These are phyloP conservation scores for Chloroceryle amazona DNA, from an alignment of 2,797 vertebrate genomes.

Conservation along the genomic window DNA sequence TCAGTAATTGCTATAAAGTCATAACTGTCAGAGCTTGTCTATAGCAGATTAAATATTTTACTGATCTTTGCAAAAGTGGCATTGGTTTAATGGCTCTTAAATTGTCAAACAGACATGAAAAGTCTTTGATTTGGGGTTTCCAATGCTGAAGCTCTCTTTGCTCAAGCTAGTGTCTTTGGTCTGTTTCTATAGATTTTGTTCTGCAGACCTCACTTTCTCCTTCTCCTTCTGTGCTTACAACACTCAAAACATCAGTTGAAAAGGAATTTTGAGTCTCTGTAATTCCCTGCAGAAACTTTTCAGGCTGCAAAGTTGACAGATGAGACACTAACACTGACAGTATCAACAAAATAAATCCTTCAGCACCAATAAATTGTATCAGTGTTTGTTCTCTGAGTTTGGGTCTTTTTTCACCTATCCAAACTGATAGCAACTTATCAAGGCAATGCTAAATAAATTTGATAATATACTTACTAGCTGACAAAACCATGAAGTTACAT, in stretches of 20 bases:
- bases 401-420: not conserved
- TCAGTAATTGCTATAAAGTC: not conserved
- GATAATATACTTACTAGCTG: not conserved
- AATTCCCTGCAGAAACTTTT: conserved; percentile 47
- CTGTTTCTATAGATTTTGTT: not conserved
- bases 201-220: not conserved
- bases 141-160: not conserved
- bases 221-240: not conserved
- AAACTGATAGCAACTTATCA: conserved; percentile 21
- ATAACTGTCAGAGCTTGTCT: not conserved
- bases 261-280: conserved; percentile 6
- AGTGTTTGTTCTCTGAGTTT: conserved; percentile 1
- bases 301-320: conserved; percentile 21
- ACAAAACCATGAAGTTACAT: not conserved
- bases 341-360: conserved; percentile 52
- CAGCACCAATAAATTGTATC: conserved; percentile 16
- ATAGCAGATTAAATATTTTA: not conserved
- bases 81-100: not conserved
- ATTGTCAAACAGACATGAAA: not conserved
- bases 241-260: not conserved
- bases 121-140: not conserved
- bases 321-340: conserved; percentile 19
- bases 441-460: not conserved
- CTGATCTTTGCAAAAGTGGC: not conserved
- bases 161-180: not conserved